Base-by-base conservation (phyloP, 2,113 vertebrate species). In the Numenius arquata region DNA sequence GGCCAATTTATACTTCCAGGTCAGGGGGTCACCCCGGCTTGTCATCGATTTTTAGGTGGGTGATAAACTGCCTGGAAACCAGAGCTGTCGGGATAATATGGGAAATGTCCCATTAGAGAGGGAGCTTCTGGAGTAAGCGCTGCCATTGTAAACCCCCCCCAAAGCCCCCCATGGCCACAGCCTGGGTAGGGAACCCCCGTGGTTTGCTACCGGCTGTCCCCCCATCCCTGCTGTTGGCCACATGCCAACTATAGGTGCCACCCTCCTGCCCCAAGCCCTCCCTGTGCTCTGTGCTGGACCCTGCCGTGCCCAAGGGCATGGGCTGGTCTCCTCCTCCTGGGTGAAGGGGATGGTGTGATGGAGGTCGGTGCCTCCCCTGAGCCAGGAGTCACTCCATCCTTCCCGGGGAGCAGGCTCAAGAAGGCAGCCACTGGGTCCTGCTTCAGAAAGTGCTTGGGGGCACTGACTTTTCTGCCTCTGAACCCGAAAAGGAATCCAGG, bases 1-100 rank as follows among this genome's bases (percentile, higher is more conserved):
- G 90, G 91, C 83, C 90, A 93, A 97, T 97, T 97, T 97, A 97
- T 96, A 94, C 90, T 96, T 92, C 89, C 93, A 80, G 96, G 95
- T 96, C 95, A 89, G 50, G 62, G 88, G 96, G 87, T 96, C 95
- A 89, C 80, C 32, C 62, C 45, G 75, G 61, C 95, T 94, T 97
- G 95, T 97, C 97, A 96, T 96, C 96, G 92, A 96, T 97, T 96
- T 96, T 87, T 89, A 86, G 91, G 90, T 78, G 93, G 58, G 92
- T 96, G 97, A 97, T 96, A 92, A 96, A 97, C 65, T 92, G 92
- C 94, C 48, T 63, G 94, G 94, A 92, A 96, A 93, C 83, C 63
- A 68, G 74, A 95, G 83, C 93, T 96, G 86, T 91, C 1, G 1
- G 95, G 89, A 88, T 76, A 85, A 63, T 87, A 91, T 0, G 61